Evolutionary conservation across 2,797 vertebrate genomes (phyloP), one percentile per base, ranked within the genome.

Genomic region (Tamandua tetradactyla): DNA sequence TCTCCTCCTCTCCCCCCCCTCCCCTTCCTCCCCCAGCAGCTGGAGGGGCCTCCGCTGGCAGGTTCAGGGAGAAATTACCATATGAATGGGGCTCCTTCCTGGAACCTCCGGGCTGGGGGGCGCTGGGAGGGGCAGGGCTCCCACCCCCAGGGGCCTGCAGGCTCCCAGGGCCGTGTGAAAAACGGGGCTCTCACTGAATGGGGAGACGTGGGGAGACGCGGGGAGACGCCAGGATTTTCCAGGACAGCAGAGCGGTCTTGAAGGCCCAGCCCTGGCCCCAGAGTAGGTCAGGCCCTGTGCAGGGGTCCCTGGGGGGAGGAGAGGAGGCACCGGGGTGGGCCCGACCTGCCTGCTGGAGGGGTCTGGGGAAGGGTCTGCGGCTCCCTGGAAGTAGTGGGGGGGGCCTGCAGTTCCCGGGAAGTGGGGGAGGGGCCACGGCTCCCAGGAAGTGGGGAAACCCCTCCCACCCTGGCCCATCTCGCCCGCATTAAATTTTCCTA

Each of bases 11-110:
- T 35, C 35, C 35, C 35, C 35, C 35, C 44, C 44, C 44, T 44
- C 44, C 11, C 44, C 44, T 47, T 11, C 44, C 35, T 47, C 27
- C 81, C 61, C 40, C 6, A 5, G 35, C 72, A 55, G 52, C 89
- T 30, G 72, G 83, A 79, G 27, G 89, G 42, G 47, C 74, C 82
- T 64, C 81, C 59, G 22, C 91, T 95, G 59, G 88, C 44, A 84
- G 2, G 1, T 76, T 49, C 57, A 0, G 66, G 74, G 90, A 91
- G 91, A 93, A 93, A 71, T 96, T 93, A 86, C 82, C 8, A 0
- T 95, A 95, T 80, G 93, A 92, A 91, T 89, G 86, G 14, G 18
- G 49, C 91, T 96, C 68, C 52, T 91, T 93, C 85, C 42, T 0
- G 8, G 92, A 84, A 87, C 37, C 12, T 1, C 0, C 25, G 0